A percentile compares a stretch with the other conserved stretches of the same genome.
These are phyloP conservation scores for Pteria penguin DNA, from an alignment of 2,888 invertebrate species.

Conservation along the genomic window DNA sequence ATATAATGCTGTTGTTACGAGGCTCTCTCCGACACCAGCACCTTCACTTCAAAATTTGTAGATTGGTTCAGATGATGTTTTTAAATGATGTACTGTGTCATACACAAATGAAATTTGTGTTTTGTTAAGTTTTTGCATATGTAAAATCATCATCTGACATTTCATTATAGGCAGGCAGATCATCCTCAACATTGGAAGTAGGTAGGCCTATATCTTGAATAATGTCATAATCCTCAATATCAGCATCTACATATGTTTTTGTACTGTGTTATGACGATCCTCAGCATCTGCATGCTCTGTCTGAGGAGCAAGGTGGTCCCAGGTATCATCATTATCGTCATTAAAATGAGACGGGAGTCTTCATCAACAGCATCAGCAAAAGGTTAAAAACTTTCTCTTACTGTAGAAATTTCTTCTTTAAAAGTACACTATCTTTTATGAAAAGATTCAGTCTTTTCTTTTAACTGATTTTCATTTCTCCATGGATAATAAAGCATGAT, in stretches of 20 bases:
- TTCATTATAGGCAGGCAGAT: constrained; percentile 26
- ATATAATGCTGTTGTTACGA: constrained; percentile 51
- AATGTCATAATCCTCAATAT: constrained; percentile 48
- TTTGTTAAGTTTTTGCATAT: constrained; percentile 46
- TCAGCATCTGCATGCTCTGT: constrained; percentile 40
- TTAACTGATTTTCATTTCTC: constrained; percentile 61
- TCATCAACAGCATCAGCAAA: constrained; percentile 36
- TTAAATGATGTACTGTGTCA: constrained; percentile 44
- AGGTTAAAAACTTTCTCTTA: constrained; percentile 38
- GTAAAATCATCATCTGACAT: constrained; percentile 46
- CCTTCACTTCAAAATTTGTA: constrained; percentile 52
- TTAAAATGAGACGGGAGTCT: constrained; percentile 33
- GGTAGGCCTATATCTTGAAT: constrained; percentile 42
- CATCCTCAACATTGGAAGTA: constrained; percentile 15
- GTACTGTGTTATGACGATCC: constrained; percentile 16
- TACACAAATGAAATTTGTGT: constrained; percentile 50
- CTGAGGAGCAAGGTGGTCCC: constrained; percentile 47
- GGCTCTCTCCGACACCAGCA: constrained; percentile 55
- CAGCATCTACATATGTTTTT: no score
- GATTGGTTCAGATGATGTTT: constrained; percentile 39
- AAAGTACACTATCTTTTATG: constrained; percentile 21
- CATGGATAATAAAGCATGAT: constrained; percentile 71
- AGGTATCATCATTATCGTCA: constrained; percentile 35
- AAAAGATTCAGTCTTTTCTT: constrained; percentile 21
- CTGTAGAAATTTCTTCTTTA: constrained; percentile 28